These are phyloP conservation scores for Sanderia malayensis DNA, from an alignment of 30 jellyfish, hydroid and myxozoan species.

Conservation along the genomic window DNA sequence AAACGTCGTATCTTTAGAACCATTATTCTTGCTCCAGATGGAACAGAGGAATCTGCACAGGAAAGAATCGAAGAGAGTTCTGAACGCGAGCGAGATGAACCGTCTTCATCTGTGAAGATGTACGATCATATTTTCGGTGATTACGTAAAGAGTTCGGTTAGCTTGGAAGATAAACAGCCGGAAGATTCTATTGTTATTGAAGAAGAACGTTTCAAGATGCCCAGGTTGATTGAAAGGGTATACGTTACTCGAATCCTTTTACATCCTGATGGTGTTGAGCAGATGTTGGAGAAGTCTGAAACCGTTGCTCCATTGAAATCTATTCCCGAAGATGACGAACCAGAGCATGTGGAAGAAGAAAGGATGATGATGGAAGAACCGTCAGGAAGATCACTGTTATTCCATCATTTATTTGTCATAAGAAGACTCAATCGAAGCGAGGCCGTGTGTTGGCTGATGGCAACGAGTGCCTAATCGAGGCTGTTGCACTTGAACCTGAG, in stretches of 20 bases:
- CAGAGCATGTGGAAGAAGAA: conserved; percentile 33
- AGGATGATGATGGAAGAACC: conserved; percentile 36
- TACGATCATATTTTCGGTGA: neutral
- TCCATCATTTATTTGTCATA: conserved; percentile 49
- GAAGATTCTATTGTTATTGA: neutral
- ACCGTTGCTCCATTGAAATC: conserved; percentile 62
- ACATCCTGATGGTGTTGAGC: conserved; percentile 71
- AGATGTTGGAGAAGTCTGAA: conserved; percentile 64
- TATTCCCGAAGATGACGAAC: conserved; percentile 62
- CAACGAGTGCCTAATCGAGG: conserved; percentile 25
- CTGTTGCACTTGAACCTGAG: conserved; percentile 8
- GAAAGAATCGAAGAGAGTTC: conserved; percentile 39
- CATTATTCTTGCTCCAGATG: conserved; percentile 34
- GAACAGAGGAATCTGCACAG: conserved; percentile 23
- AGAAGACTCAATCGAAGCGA: conserved; percentile 25
- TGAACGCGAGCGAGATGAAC: conserved; percentile 43
- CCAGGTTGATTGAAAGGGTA: conserved; percentile 69
- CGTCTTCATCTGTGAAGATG: neutral
- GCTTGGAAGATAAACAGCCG: neutral
- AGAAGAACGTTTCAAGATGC: conserved; percentile 33
- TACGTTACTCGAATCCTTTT: conserved; percentile 60
- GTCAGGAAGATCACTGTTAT: conserved; percentile 32
- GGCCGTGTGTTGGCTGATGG: conserved; percentile 65
- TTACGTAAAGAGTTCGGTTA: too few species aligned
- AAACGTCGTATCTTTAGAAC: conserved; percentile 30